Evolutionary conservation across 1,140 invertebrate species (phyloP).

Genomic region (Lepidurus couesii): DNA sequence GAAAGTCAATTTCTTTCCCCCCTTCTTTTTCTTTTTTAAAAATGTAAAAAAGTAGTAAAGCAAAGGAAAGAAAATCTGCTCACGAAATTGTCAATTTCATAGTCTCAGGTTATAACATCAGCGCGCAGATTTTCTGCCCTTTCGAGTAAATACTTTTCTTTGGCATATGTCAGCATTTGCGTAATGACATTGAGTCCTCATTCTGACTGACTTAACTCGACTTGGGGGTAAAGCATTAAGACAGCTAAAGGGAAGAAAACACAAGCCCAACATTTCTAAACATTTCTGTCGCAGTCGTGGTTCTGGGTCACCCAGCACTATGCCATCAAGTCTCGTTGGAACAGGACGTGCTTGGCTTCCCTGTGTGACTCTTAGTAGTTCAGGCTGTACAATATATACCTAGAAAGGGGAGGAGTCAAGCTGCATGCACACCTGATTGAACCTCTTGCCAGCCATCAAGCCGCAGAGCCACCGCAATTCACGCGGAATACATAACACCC

Average conservation of each 20-base stretch:
- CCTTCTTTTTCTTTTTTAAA: background rate
- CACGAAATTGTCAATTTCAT: constrained; percentile 15
- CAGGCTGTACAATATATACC: background rate
- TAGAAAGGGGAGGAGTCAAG: background rate
- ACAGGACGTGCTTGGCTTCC: background rate
- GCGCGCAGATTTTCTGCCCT: background rate
- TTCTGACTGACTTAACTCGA: background rate
- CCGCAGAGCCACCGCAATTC: background rate
- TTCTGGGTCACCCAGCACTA: background rate
- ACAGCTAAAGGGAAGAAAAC: background rate
- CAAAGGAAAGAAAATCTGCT: background rate
- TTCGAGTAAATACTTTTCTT: background rate
- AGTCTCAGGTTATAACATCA: background rate
- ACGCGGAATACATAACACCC: constrained; percentile 1
- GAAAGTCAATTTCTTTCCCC: background rate
- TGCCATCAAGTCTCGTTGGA: background rate
- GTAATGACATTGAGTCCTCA: background rate
- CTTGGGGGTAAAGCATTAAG: background rate
- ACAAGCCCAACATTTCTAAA: background rate
- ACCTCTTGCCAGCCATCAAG: background rate
- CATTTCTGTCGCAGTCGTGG: background rate
- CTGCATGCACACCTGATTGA: constrained; percentile 3
- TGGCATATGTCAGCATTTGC: background rate
- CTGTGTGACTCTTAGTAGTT: background rate
- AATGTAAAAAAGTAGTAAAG: background rate